Percentiles rank a stretch among this genome's conserved stretches.
phyloP scores from a whole-genome alignment of 2,888 invertebrate species.

The Oscheius myriophilus region DNA sequence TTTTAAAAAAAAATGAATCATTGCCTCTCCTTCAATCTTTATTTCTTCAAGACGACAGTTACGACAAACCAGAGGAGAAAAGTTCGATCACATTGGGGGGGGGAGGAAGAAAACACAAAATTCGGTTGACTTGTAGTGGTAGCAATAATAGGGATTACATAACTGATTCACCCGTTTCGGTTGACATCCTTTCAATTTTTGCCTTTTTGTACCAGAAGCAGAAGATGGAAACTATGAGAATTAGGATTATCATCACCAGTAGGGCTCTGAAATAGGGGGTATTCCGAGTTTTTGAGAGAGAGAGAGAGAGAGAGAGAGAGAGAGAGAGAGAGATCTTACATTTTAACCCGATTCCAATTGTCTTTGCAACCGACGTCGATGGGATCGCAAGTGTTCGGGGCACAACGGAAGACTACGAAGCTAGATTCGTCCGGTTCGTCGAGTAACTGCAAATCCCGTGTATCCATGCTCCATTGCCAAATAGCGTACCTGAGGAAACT shows the following conservation, averaged over 20 bases:
- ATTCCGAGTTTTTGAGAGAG: neutral
- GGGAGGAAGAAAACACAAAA: no score
- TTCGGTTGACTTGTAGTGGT: no score
- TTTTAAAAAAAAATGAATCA: constrained; percentile 10
- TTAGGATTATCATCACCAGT: neutral
- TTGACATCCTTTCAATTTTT: neutral
- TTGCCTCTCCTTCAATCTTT: no score
- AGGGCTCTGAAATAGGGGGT: neutral
- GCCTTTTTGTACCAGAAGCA: neutral
- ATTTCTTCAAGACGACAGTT: no score
- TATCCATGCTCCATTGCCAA: neutral
- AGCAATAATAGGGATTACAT: neutral
- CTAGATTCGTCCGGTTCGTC: constrained; percentile 20
- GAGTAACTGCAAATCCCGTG: constrained; percentile 7
- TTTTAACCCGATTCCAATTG: no score
- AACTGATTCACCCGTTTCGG: neutral
- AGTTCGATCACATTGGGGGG: no score
- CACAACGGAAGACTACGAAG: neutral
- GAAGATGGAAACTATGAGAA: neutral
- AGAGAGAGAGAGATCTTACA: neutral
- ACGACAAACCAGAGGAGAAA: no score
- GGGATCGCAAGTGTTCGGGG: neutral
- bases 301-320: constrained; percentile 6
- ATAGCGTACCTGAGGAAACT: neutral
- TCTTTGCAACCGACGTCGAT: constrained; percentile 3